These are phyloP conservation scores for Trematocara nigrifrons DNA, from an alignment of 2,113 vertebrate genomes.

Conservation along the genomic window DNA sequence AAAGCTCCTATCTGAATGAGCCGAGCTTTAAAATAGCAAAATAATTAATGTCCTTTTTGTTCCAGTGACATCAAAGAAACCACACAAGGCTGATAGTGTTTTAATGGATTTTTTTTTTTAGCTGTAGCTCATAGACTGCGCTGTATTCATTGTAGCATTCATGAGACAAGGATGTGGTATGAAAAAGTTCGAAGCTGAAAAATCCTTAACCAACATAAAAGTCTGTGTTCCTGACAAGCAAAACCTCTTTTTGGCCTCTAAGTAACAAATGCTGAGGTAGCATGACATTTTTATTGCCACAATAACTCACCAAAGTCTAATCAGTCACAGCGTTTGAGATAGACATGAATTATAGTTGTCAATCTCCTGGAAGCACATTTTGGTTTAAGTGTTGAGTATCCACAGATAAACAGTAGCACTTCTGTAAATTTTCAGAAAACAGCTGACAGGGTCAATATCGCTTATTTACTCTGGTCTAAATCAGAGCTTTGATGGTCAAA, in stretches of 20 bases:
- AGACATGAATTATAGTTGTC: too few relatives aligned
- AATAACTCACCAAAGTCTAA: background rate
- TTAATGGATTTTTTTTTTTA: background rate
- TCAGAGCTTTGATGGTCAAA: background rate
- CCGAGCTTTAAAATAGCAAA: background rate
- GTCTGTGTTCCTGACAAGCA: background rate
- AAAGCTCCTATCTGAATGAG: background rate
- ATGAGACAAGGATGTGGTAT: background rate
- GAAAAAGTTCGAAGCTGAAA: background rate
- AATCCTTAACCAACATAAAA: background rate
- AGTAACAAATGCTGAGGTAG: background rate
- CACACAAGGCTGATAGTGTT: background rate
- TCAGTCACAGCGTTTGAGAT: background rate
- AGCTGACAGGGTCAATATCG: background rate
- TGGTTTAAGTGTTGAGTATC: background rate
- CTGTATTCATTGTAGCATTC: background rate
- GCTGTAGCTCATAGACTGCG: fast-evolving
- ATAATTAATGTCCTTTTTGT: background rate
- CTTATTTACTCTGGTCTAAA: background rate
- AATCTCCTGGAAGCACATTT: background rate
- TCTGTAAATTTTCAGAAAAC: fast-evolving
- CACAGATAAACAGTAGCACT: background rate
- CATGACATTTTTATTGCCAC: background rate
- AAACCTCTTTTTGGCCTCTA: background rate
- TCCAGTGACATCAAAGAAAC: background rate